These are phyloP conservation scores for Otolemur garnettii DNA, from an alignment of 2,113 vertebrate genomes.

Conservation along the genomic window DNA sequence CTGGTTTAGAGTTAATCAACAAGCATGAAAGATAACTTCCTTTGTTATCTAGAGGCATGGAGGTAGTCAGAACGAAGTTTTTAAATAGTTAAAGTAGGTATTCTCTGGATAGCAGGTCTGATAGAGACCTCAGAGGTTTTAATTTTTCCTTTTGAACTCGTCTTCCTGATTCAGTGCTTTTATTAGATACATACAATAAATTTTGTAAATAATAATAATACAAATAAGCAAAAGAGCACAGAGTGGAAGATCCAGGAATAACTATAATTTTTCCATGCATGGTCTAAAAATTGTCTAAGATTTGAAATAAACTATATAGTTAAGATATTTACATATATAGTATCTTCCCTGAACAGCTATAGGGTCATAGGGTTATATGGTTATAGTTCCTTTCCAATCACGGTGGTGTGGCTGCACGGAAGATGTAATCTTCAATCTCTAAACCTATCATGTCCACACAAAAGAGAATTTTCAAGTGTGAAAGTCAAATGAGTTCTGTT, in stretches of 20 bases:
- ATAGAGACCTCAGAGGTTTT: not conserved
- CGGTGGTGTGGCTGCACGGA: not conserved
- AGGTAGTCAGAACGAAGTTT: not conserved
- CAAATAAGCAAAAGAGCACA: not conserved
- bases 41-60: not conserved
- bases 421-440: not conserved
- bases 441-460: not conserved
- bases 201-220: not conserved
- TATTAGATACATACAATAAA: not conserved
- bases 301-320: not conserved
- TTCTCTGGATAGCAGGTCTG: not conserved
- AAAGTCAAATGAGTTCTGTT: slow-evolving; percentile 46
- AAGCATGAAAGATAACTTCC: not conserved
- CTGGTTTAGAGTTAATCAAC: not conserved
- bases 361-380: not conserved
- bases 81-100: not conserved
- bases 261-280: not conserved
- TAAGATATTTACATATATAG: not conserved
- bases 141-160: slow-evolving; percentile 25
- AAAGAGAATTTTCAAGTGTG: slow-evolving; percentile 34
- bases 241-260: not conserved
- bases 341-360: not conserved
- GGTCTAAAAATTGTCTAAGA: not conserved
- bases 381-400: not conserved
- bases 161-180: not conserved